A percentile compares a stretch with the other conserved stretches of the same genome.
phyloP scores from a whole-genome alignment of 2,113 vertebrate genomes.

The Otocyon megalotis region DNA sequence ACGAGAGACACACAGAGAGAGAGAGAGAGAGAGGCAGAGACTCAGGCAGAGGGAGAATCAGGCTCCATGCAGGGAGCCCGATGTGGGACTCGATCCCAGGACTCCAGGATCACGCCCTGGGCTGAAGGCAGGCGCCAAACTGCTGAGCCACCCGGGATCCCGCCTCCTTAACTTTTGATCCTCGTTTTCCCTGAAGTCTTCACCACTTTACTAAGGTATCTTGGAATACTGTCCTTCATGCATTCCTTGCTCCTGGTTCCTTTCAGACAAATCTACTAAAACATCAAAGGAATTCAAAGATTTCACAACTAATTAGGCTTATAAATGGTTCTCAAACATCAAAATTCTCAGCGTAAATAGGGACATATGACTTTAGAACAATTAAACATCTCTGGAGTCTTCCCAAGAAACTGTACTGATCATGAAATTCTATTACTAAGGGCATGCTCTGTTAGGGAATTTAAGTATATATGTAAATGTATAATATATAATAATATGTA shows the following conservation, averaged over 20 bases:
- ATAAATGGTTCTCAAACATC: neutral
- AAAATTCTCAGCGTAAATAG: neutral
- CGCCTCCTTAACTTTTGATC: neutral
- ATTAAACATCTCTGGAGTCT: neutral
- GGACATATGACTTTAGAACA: neutral
- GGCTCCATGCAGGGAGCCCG: too few relatives aligned
- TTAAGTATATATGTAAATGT: neutral
- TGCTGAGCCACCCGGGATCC: too few relatives aligned
- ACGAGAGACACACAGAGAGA: too few relatives aligned
- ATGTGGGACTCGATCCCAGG: too few relatives aligned
- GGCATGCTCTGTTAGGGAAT: neutral
- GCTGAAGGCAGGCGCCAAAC: too few relatives aligned
- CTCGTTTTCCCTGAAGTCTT: neutral
- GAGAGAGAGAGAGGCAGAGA: too few relatives aligned
- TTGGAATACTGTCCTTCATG: neutral
- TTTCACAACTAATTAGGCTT: neutral
- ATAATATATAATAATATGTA: neutral
- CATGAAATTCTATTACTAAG: slow-evolving; percentile 34
- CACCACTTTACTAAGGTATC: neutral
- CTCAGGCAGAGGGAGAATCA: too few relatives aligned
- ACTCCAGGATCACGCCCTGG: too few relatives aligned
- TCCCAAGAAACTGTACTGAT: neutral
- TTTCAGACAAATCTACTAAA: slow-evolving; percentile 3
- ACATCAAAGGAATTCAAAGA: neutral
- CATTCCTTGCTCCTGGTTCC: neutral